A percentile compares a stretch with the other conserved stretches of the same genome.
Conservation (phyloP, 2,888 invertebrate genomes). For the Litoditis marina region DNA sequence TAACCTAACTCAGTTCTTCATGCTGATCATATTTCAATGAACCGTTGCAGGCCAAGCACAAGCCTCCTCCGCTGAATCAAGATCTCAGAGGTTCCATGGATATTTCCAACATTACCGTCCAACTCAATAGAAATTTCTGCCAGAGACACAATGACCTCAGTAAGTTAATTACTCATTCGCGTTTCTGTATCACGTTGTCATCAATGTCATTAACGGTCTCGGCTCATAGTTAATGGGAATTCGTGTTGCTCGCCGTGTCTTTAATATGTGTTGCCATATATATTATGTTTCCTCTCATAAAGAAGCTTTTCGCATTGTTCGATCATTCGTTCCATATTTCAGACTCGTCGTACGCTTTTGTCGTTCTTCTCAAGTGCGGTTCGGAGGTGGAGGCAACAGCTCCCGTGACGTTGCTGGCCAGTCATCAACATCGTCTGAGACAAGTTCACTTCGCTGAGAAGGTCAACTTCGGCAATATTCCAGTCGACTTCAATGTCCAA, state of each 20-base stretch:
- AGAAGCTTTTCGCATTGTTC: not conserved
- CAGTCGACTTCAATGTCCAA: conserved; percentile 38
- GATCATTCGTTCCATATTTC: not conserved
- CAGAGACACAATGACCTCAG: conserved; percentile 23
- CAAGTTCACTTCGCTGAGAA: conserved; percentile 34
- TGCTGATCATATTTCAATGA: no score
- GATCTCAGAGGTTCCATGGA: conserved; percentile 35
- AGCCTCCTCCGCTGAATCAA: conserved; percentile 31
- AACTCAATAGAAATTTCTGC: conserved; percentile 36
- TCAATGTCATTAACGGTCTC: no score
- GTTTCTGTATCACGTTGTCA: no score
- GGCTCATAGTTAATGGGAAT: no score
- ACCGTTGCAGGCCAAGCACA: conserved; percentile 31
- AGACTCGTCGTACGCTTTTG: conserved; percentile 40
- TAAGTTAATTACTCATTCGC: no score
- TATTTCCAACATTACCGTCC: conserved; percentile 33
- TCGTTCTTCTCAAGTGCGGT: conserved; percentile 42
- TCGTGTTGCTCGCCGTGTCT: no score
- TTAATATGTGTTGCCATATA: no score
- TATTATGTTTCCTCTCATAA: not conserved
- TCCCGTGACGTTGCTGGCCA: conserved; percentile 37
- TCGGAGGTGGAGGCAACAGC: conserved; percentile 44
- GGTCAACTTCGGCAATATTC: conserved; percentile 39
- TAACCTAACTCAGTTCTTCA: no score
- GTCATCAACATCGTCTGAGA: conserved; percentile 29